phyloP scores from a whole-genome alignment of 2,113 vertebrate species.

The Apeltes quadracus region DNA sequence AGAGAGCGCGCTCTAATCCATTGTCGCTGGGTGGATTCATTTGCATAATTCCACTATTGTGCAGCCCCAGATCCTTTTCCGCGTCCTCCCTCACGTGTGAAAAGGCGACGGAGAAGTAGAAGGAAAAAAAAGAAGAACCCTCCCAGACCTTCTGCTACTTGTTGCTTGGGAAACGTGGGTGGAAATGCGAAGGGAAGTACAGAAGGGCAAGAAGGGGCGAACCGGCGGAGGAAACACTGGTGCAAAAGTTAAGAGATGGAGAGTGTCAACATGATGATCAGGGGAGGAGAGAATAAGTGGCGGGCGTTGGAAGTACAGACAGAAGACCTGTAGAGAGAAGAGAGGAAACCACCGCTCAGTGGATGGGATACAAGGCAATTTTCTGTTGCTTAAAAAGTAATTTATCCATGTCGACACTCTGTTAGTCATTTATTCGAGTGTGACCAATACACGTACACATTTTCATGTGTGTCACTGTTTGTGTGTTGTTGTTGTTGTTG shows the following conservation, averaged over 20 bases:
- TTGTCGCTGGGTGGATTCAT: constrained; percentile 74
- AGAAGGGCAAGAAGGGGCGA: constrained; percentile 30
- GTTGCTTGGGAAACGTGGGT: constrained; percentile 71
- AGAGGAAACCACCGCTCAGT: constrained; percentile 73
- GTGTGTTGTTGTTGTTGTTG: constrained; percentile 14
- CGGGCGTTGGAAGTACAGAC: constrained; percentile 40
- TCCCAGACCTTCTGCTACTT: constrained; percentile 57
- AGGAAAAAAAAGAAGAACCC: not conserved
- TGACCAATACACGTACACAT: constrained; percentile 49
- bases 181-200: constrained; percentile 24
- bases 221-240: constrained; percentile 30
- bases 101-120: constrained; percentile 3
- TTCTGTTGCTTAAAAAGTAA: constrained; percentile 81
- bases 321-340: constrained; percentile 43
- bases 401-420: constrained; percentile 82
- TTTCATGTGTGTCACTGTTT: constrained; percentile 31
- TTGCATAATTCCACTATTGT: constrained; percentile 79
- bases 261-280: constrained; percentile 40
- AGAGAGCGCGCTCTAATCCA: constrained; percentile 70
- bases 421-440: constrained; percentile 79
- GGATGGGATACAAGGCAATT: constrained; percentile 78
- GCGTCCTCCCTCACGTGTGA: constrained; percentile 50
- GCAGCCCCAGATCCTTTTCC: constrained; percentile 57
- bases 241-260: constrained; percentile 44
- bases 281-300: constrained; percentile 13